Base-by-base conservation (phyloP, 2,797 vertebrate species). In the Sebastes itinus region DNA sequence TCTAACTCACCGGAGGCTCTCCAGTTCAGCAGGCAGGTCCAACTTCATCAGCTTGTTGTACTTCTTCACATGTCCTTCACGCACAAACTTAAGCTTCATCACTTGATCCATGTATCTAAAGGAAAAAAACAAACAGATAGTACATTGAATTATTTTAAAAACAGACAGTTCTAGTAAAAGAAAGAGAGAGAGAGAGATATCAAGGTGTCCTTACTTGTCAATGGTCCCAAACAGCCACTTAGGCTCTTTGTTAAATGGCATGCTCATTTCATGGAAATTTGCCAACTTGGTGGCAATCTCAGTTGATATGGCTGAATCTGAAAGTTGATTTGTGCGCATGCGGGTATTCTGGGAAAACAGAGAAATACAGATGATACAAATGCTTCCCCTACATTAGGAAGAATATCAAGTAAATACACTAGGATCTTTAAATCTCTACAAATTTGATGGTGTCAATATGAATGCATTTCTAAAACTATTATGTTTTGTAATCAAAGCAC, bases 241-340 rank as follows among this genome's bases (percentile, higher is more conserved):
- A 4, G 98, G 98, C 89, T 98, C 96, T 89, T 99, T 99, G 92
- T 97, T 98, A 90, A 99, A 99, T 38, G 98, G 98, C 98, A 99
- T 99, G 54, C 91, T 91, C 98, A 99, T 99, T 33, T 93, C 89
- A 2, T 99, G 98, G 92, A 99, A 99, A 16, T 77, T 95, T 2
- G 97, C 96, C 95, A 99, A 72, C 88, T 97, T 99, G 7, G 62
- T 85, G 1, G 97, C 98, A 3, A 99, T 97, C 93, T 97, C 97
- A 28, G 92, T 90, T 0, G 98, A 99, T 70, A 97, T 89, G 54
- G 77, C 32, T 0, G 97, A 96, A 13, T 96, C 90, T 12, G 89
- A 92, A 54, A 99, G 95, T 75, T 99, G 97, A 38, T 94, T 91
- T 0, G 97, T 99, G 80, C 72, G 79, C 95, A 99, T 93, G 9